These are phyloP conservation scores for Psilopogon haemacephalus DNA, from an alignment of 2,113 vertebrate genomes.

Conservation along the genomic window DNA sequence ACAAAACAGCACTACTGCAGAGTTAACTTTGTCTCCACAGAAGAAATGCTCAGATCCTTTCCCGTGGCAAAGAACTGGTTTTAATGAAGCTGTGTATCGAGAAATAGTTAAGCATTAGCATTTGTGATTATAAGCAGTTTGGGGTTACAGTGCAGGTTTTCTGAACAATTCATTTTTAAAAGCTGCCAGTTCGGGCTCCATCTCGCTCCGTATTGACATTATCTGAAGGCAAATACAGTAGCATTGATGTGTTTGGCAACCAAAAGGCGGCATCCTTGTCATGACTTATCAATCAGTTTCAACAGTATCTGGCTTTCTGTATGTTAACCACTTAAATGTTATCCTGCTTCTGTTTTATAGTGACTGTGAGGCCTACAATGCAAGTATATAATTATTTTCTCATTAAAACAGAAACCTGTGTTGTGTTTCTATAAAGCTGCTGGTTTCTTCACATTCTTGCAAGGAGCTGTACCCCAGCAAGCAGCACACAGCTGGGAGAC, in stretches of 20 bases:
- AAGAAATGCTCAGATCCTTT: conserved; percentile 55
- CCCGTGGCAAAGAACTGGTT: conserved; percentile 69
- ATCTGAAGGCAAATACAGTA: conserved; percentile 30
- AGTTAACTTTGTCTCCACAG: conserved; percentile 71
- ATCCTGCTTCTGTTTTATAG: conserved; percentile 90
- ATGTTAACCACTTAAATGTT: conserved; percentile 92
- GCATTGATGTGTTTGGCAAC: conserved; percentile 51
- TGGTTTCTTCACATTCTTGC: not conserved
- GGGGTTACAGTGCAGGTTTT: conserved; percentile 66
- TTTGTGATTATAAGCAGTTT: conserved; percentile 70
- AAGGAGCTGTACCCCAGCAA: not conserved
- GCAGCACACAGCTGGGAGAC: not conserved
- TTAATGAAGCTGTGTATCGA: conserved; percentile 70
- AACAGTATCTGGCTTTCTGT: conserved; percentile 74
- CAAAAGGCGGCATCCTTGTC: conserved; percentile 57
- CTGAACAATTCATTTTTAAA: conserved; percentile 65
- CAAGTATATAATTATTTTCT: conserved; percentile 97
- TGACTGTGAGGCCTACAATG: conserved; percentile 88
- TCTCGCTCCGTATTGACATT: conserved; percentile 59
- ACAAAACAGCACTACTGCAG: conserved; percentile 62
- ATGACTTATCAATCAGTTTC: conserved; percentile 67
- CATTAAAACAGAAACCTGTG: conserved; percentile 89
- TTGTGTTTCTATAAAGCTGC: conserved; percentile 63
- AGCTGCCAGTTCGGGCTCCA: conserved; percentile 63
- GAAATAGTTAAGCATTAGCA: conserved; percentile 72